Base-by-base conservation (phyloP, 2,113 vertebrate genomes). In the Platanista minor region DNA sequence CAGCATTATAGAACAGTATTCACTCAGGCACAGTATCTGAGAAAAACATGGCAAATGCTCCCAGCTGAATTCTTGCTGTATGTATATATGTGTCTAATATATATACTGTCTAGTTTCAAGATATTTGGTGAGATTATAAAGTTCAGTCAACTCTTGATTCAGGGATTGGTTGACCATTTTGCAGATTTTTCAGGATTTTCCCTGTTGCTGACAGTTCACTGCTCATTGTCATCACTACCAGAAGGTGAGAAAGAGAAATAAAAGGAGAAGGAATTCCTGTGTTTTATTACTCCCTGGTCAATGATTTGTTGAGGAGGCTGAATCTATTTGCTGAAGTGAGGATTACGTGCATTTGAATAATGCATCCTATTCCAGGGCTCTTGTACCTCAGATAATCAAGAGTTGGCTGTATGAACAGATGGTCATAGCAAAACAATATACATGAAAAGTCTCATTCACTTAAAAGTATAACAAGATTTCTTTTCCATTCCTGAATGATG, bases 1-100 rank as follows among this genome's bases (percentile, higher is more conserved):
- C 98, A 98, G 99, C 86, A 99, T 99, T 99, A 99, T 98, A 99
- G 99, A 98, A 91, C 52, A 96, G 96, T 86, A 97, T 93, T 97
- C 97, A 97, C 88, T 96, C 88, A 96, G 0, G 52, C 36, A 96
- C 57, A 94, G 77, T 71, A 87, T 15, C 78, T 80, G 84, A 95
- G 97, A 95, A 81, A 97, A 81, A 49, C 57, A 94, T 20, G 95
- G 87, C 90, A 97, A 95, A 93, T 88, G 94, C 75, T 96, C 96
- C 96, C 78, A 90, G 87, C 72, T 43, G 69, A 94, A 62, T 61
- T 90, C 23, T 88, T 85, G 77, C 27, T 43, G 10, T 61, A 59
- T 12, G 21, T 39, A 10, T 29, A 80, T 21, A 41, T 11, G 82
- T 25, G 59, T 39, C 78, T 74, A 41, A 41, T 36, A 64, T 29